Evolutionary conservation across 2,113 vertebrate species (phyloP), one percentile per base, ranked within the genome.

Genomic region (Danio rerio): DNA sequence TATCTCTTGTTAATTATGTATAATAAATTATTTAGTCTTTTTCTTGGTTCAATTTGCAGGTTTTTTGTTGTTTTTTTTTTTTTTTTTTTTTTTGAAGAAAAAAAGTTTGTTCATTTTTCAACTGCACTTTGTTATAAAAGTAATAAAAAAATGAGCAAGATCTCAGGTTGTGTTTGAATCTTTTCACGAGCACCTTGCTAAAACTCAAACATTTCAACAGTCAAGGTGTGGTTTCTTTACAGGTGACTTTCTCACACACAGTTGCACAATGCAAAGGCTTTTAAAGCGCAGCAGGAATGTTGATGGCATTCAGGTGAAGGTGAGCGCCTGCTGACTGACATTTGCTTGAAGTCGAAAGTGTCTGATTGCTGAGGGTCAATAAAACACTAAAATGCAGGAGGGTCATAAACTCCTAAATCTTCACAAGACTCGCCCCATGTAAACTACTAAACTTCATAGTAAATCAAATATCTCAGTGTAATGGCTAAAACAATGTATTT

Each of bases 21-120:
- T 87, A 62, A 90, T 92, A 92, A 93, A 90, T 93, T 94, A 93
- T 94, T 92, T 90, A 91, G 81, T 76, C 76, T 85, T 9, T 52
- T 66, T 82, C 31, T 81, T 88, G 49, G 62, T 79, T 89, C 56
- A 47, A 31, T 86, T 85, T 85, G 20, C 63, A 77, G 83, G 88
- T 31, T 31, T 31, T 87, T n/a, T n/a, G n/a, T n/a, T n/a, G n/a
- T n/a, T n/a, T n/a, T n/a, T n/a, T n/a, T n/a, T n/a, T n/a, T n/a
- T n/a, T n/a, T n/a, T n/a, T n/a, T n/a, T n/a, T n/a, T n/a, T 81
- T 88, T 82, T 50, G 73, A 3, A 53, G 85, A 5, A 59, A 69
- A 84, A 75, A 65, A 68, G 81, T 80, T 89, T 88, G 58, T 89
- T 90, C 77, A 89, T 91, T 90, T 90, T 74, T 77, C 78, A 87